Base-by-base conservation (phyloP, 2,113 vertebrate genomes). In the Leptodactylus fuscus region DNA sequence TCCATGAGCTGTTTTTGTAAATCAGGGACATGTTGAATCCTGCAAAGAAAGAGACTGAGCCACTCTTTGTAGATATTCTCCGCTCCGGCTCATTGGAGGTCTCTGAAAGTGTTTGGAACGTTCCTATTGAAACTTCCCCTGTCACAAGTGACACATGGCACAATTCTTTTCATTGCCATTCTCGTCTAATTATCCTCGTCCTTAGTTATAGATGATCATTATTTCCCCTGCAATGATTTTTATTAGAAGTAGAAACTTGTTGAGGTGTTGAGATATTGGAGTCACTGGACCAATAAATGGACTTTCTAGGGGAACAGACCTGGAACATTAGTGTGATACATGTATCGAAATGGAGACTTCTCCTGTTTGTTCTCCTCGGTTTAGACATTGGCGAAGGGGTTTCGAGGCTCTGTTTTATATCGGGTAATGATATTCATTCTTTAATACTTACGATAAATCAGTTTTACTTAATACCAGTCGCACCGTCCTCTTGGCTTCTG, bases 231-330 rank as follows among this genome's bases (percentile, higher is more conserved):
- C 36, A 32, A 29, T 67, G 20, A 65, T 81, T 67, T 81, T 69
- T 81, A 44, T 67, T 46, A 48, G 15, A 46, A 32, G 73, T 2
- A 48, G 73, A 76, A 76, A 49, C 44, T 29, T 48, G 73, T 49
- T 76, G 73, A 81, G 38, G 55, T 32, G 78, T 29, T 71, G 46
- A 53, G 62, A 70, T 82, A 82, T 70, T 82, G 32, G 65, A 82
- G 81, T 82, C 62, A 71, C 48, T 82, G 65, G 81, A 20, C 65
- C 81, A 70, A 82, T 82, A 82, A 82, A 82, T 82, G 38, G 46
- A 13, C 32, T 48, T 70, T 82, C 69, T n/a, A 24, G 12, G 62
- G 46, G 65, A 70, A 27, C 62, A 48, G 80, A 49, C 27, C 32
- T 8, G 29, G 20, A 49, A 82, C 60, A 48, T 82, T 51, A 70